These are phyloP conservation scores for Craterocephalus amniculus DNA, from an alignment of 2,797 vertebrate genomes.

Conservation along the genomic window DNA sequence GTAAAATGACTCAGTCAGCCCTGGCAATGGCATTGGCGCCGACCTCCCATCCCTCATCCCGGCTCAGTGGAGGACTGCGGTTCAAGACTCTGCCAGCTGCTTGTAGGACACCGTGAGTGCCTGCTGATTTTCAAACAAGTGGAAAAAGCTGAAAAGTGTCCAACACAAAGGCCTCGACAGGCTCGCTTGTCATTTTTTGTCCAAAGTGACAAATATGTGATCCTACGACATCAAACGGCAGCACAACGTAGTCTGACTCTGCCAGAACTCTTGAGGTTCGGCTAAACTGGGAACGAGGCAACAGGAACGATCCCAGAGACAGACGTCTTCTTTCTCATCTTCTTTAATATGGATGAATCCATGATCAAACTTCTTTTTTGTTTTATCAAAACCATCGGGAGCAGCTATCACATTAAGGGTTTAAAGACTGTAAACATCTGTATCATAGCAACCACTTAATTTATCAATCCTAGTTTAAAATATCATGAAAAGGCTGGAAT, in stretches of 20 bases:
- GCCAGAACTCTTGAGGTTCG: background rate
- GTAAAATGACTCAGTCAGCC: constrained; percentile 74
- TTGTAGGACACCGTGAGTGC: constrained; percentile 20
- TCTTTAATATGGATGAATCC: no score
- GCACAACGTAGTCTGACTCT: background rate
- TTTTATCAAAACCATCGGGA: background rate
- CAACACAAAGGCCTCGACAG: constrained; percentile 4
- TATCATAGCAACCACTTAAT: no score
- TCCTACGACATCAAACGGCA: background rate
- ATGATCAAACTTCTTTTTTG: no score
- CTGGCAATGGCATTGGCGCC: constrained; percentile 58
- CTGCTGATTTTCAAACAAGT: constrained; percentile 37
- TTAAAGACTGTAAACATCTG: background rate
- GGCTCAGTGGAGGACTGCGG: constrained; percentile 32
- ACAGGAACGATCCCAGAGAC: background rate
- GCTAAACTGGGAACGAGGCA: background rate
- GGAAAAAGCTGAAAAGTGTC: constrained; percentile 1
- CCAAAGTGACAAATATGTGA: constrained; percentile 5
- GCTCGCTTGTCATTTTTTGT: background rate
- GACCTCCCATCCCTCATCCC: constrained; percentile 63
- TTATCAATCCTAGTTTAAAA: no score
- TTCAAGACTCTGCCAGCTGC: constrained; percentile 34
- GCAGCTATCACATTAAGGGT: no score
- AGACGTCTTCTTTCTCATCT: no score
- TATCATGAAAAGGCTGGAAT: no score